Evolutionary conservation across 2,113 vertebrate genomes (phyloP).

Genomic region (Malurus alboscapulatus): DNA sequence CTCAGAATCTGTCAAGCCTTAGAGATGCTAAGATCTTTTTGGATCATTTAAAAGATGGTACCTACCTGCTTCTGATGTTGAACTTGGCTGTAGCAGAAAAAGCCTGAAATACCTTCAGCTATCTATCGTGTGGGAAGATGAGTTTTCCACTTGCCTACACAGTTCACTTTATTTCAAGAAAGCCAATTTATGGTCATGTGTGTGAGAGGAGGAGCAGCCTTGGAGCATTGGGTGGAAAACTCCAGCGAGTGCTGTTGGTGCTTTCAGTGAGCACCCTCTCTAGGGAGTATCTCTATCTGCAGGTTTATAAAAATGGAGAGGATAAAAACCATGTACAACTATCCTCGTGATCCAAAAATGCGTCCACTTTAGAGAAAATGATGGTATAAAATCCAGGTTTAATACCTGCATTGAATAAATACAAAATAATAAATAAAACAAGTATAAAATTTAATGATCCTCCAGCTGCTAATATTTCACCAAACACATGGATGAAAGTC

Average conservation of each 20-base stretch:
- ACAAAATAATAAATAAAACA: neutral
- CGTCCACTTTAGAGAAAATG: neutral
- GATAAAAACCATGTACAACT: neutral
- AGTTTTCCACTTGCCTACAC: neutral
- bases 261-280: neutral
- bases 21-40: neutral
- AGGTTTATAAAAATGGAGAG: conserved; percentile 9
- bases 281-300: neutral
- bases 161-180: neutral
- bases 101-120: neutral
- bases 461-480: neutral
- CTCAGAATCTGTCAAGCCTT: neutral
- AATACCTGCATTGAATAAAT: neutral
- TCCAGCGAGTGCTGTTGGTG: neutral
- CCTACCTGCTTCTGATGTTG: neutral
- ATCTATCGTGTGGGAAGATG: neutral
- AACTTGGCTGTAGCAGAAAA: neutral
- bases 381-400: neutral
- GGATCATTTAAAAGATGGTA: neutral
- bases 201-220: neutral
- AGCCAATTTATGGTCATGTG: neutral
- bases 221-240: neutral
- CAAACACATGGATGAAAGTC: neutral
- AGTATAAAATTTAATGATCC: neutral
- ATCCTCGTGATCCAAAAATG: neutral